Percentiles rank a stretch among this genome's conserved stretches.
Conservation (phyloP, 2,113 vertebrate genomes). For the Pollachius pollachius region DNA sequence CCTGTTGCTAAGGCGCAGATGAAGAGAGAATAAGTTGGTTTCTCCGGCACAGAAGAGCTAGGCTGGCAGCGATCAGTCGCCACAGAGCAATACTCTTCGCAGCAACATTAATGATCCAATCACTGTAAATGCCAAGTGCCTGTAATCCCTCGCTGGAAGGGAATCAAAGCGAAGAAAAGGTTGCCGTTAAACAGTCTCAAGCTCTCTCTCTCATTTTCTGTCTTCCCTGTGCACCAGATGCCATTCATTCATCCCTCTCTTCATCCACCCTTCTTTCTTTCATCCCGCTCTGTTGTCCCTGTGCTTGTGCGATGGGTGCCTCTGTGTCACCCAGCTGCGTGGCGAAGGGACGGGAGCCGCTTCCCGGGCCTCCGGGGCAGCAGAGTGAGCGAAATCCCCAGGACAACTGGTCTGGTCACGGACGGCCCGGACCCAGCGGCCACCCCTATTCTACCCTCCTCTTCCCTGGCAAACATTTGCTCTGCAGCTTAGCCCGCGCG, state of each 20-base stretch:
- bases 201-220: constrained; percentile 62
- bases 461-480: constrained; percentile 95
- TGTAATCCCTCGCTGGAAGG: constrained; percentile 76
- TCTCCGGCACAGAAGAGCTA: constrained; percentile 31
- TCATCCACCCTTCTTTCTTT: constrained; percentile 49
- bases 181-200: constrained; percentile 82
- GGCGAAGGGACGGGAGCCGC: constrained; percentile 77
- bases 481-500: constrained; percentile 78
- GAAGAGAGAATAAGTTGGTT: constrained; percentile 18
- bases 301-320: constrained; percentile 48
- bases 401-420: constrained; percentile 99
- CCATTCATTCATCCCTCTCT: constrained; percentile 79
- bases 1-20: constrained; percentile 23
- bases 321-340: constrained; percentile 82
- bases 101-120: constrained; percentile 70
- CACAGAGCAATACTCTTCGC: constrained; percentile 45
- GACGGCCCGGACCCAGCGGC: constrained; percentile 74
- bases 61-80: constrained; percentile 38
- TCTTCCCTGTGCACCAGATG: constrained; percentile 86
- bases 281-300: constrained; percentile 49
- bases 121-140: constrained; percentile 75
- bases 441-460: constrained; percentile 81
- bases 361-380: constrained; percentile 49
- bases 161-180: constrained; percentile 78
- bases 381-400: constrained; percentile 83